These are phyloP conservation scores for Apomyelois bistriatella DNA, from an alignment of 2,888 invertebrate genomes.

Conservation along the genomic window DNA sequence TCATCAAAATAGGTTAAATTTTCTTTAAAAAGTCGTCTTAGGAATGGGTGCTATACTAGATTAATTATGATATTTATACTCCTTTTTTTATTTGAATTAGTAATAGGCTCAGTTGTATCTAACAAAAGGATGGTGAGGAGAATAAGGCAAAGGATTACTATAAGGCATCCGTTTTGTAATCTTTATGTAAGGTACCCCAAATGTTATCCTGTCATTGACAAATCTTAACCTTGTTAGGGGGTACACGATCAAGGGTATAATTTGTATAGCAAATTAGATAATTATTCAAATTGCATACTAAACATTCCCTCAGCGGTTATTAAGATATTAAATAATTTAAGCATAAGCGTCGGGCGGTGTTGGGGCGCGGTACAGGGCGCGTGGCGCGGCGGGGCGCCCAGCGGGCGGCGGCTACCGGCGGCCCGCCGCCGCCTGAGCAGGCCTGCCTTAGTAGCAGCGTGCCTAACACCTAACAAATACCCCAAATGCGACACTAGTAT, in stretches of 20 bases:
- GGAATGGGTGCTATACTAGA: no score
- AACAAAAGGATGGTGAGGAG: no score
- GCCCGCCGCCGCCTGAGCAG: no score
- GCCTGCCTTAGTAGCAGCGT: slow-evolving; percentile 35
- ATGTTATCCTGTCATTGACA: not conserved
- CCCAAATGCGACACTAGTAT: slow-evolving; percentile 19
- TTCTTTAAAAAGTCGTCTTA: no score
- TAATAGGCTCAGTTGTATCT: no score
- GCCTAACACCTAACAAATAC: slow-evolving; percentile 35
- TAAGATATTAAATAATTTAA: slow-evolving; percentile 73
- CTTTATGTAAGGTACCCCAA: no score
- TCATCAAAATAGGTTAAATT: no score
- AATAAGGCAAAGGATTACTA: no score
- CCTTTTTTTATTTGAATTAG: no score
- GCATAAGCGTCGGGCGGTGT: slow-evolving; percentile 34
- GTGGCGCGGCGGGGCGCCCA: slow-evolving; percentile 61
- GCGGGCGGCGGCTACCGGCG: slow-evolving; percentile 68
- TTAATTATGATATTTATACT: no score
- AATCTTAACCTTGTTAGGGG: slow-evolving; percentile 10
- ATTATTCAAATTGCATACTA: slow-evolving; percentile 61
- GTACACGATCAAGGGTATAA: not conserved
- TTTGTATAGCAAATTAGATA: slow-evolving; percentile 43
- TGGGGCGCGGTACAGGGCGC: slow-evolving; percentile 40
- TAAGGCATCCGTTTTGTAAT: no score
- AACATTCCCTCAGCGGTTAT: slow-evolving; percentile 67